A percentile compares a stretch with the other conserved stretches of the same genome.
Conservation (phyloP, 2,888 invertebrate species). For the Rutpela maculata region DNA sequence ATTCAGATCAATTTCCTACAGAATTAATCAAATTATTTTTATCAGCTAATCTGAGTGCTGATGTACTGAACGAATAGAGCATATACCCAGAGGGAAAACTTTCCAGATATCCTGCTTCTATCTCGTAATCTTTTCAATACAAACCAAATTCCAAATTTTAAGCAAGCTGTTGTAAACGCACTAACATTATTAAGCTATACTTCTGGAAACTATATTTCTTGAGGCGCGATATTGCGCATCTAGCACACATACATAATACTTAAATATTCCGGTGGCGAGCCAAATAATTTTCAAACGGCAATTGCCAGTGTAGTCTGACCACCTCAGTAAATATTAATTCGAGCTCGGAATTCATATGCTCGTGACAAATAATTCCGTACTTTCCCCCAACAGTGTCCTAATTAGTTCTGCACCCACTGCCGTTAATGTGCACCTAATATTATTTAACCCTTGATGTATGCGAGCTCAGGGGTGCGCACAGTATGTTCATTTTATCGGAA, state of each 20-base stretch:
- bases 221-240: too few relatives aligned
- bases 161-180: too few relatives aligned
- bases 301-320: not conserved
- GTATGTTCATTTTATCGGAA: not conserved
- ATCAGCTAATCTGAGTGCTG: too few relatives aligned
- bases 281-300: not conserved
- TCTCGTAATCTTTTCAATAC: too few relatives aligned
- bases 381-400: not conserved
- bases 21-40: too few relatives aligned
- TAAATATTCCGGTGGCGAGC: not conserved
- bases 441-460: slow-evolving; percentile 2
- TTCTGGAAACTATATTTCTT: too few relatives aligned
- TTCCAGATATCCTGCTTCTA: too few relatives aligned
- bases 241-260: not conserved
- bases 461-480: not conserved
- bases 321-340: not conserved
- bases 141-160: too few relatives aligned
- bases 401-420: slow-evolving; percentile 3
- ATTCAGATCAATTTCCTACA: too few relatives aligned
- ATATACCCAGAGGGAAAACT: too few relatives aligned
- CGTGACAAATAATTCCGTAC: slow-evolving; percentile 1
- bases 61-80: too few relatives aligned
- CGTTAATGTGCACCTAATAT: slow-evolving; percentile 7
- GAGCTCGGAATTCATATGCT: not conserved
- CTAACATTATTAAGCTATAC: too few relatives aligned